Evolutionary conservation across 2,113 vertebrate genomes (phyloP).

Genomic region (Aplodontia rufa): DNA sequence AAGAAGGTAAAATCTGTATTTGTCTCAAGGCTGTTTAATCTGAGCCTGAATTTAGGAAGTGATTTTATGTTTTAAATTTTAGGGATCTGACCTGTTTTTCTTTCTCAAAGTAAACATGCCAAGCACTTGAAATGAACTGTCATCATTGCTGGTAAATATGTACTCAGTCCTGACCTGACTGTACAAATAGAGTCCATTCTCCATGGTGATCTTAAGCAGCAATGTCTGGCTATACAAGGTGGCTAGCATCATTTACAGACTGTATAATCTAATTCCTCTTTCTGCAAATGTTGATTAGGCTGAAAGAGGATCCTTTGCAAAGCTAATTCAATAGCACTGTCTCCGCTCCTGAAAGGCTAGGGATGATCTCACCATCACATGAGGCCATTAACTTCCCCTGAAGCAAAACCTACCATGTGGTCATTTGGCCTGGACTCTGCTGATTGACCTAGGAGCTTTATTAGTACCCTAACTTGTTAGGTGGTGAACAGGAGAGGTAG

Average conservation of each 20-base stretch:
- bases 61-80: constrained; percentile 33
- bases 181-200: constrained; percentile 27
- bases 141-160: constrained; percentile 43
- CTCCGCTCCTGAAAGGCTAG: constrained; percentile 59
- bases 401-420: constrained; percentile 58
- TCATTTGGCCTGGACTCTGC: constrained; percentile 48
- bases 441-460: constrained; percentile 30
- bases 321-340: constrained; percentile 70
- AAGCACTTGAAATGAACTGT: constrained; percentile 46
- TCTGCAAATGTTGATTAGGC: constrained; percentile 70
- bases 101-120: constrained; percentile 22
- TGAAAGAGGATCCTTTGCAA: constrained; percentile 68
- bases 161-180: constrained; percentile 1
- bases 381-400: constrained; percentile 65
- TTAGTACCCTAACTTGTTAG: neutral
- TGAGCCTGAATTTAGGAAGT: neutral
- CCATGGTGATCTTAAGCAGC: constrained; percentile 27
- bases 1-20: neutral
- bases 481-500: neutral
- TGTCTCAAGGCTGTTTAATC: neutral
- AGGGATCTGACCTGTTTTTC: neutral
- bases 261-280: constrained; percentile 72
- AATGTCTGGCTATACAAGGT: constrained; percentile 24
- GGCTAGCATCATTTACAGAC: constrained; percentile 55
- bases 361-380: constrained; percentile 64